Base-by-base conservation (phyloP, 2,888 invertebrate genomes). In the Pomacea canaliculata region DNA sequence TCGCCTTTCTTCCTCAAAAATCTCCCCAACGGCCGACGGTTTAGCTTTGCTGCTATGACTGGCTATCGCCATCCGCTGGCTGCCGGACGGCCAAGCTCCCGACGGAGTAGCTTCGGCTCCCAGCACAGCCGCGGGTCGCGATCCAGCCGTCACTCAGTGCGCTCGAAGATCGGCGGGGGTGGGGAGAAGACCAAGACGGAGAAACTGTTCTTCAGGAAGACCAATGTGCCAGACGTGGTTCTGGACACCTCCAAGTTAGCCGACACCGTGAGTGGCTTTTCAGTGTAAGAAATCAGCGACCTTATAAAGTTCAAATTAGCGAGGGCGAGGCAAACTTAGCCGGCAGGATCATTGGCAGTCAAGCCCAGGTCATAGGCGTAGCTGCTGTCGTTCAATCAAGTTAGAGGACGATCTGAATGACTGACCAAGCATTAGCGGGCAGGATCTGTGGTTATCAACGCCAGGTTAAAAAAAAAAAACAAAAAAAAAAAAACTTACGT, bases 31-130 rank as follows among this genome's bases (percentile, higher is more conserved):
- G 86, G 85, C 69, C 81, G 97, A 85, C 97, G 97, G 92, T 97
- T 96, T 84, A 97, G 97, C 86, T 97, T 97, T 92, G 97, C 97
- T 85, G 97, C 97, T 80, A 96, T 96, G 88, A 97, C 97, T 19
- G 69, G 71, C 19, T 69, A 71, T 19, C 63, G 70, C n/a, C 70
- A 67, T 46, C 76, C 77, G 19, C 74, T 77, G 37, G 78, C 70
- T 37, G 78, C 69, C 23, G 63, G 73, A 19, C 76, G 78, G 65
- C 62, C 80, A 4, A 77, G 78, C 5, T 83, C 85, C 72, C 77
- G 85, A 70, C 81, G 86, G 69, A 85, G 84, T 78, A 86, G 86
- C 79, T 82, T 83, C 73, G 83, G 84, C 60, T 87, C 87, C n/a
- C 83, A 85, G 76, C 78, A 81, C 71, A 86, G 86, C 70, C 79